phyloP scores from a whole-genome alignment of 2,797 vertebrate genomes.

The Intellagama lesueurii region DNA sequence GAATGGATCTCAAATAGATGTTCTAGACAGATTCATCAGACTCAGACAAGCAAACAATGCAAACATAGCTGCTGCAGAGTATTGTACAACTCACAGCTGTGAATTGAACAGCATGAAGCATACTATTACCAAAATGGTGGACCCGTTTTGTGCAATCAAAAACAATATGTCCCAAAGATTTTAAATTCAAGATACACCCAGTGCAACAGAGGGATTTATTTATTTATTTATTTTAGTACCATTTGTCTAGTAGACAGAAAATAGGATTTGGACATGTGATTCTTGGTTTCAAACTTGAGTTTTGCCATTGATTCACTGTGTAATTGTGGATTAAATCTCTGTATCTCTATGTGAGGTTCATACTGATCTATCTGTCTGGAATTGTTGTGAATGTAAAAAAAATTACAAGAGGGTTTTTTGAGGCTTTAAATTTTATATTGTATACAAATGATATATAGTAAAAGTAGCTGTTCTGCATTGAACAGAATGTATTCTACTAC shows the following conservation, averaged over 20 bases:
- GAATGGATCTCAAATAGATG: slow-evolving; percentile 57
- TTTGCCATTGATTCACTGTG: background rate
- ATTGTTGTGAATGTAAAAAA: background rate
- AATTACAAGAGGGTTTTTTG: background rate
- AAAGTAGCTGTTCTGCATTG: background rate
- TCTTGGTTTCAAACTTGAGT: background rate
- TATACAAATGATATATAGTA: background rate
- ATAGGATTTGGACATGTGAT: background rate
- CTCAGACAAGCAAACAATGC: slow-evolving; percentile 55
- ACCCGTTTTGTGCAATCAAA: slow-evolving; percentile 12
- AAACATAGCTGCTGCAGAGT: slow-evolving; percentile 44
- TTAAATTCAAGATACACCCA: background rate
- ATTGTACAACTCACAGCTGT: slow-evolving; percentile 35
- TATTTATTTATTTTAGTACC: background rate
- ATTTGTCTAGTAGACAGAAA: background rate
- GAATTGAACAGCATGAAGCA: slow-evolving; percentile 53
- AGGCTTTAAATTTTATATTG: background rate
- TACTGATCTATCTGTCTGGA: background rate
- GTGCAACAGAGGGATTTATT: background rate
- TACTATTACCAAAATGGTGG: slow-evolving; percentile 2
- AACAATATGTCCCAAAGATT: background rate
- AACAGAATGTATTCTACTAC: background rate
- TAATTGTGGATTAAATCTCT: background rate
- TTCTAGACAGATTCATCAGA: slow-evolving; percentile 38
- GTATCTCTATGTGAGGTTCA: background rate